Base-by-base conservation (phyloP, 1,140 invertebrate species). In the Potamilus streckersoni region DNA sequence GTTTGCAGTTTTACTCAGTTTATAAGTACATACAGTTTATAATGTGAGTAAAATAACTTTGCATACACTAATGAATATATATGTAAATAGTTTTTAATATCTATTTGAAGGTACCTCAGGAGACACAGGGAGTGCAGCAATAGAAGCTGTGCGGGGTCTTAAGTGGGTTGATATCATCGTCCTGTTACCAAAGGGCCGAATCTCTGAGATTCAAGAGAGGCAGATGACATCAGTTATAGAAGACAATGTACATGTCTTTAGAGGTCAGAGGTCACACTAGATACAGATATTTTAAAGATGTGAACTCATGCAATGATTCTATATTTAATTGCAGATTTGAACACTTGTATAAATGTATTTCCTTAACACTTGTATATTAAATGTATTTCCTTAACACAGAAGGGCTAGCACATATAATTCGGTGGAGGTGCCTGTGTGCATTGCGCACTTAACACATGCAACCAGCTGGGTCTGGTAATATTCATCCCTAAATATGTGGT, bases 61-160 rank as follows among this genome's bases (percentile, higher is more conserved):
- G 27, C 31, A 38, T 59, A 69, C 69, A 68, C 19, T 55, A 4
- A 69, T 27, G 15, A 20, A 61, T 49, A 17, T 19, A 49, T 6
- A 74, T 69, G 17, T 0, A 27, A 38, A 20, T 27, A 49, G 12
- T 72, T 16, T 56, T 59, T 67, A 56, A 16, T 71, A 60, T 78
- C 73, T 68, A 16, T 69, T 77, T 49, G 15, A 82, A 88, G 91
- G 85, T 14, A 92, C 91, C 14, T 91, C 91, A 55, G 91, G 91
- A 12, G 91, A 92, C 79, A 92, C 91, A 0, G 91, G 91, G 55
- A 90, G 91, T 84, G 85, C 91, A 17, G 91, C 91, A 11, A 90
- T 92, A 71, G 88, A 91, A 73, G 85, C 89, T 61, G 86, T 92
- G 4, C 69, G 83, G 19, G 90, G 89, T 12, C 79, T 89, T 6